A percentile compares a stretch with the other conserved stretches of the same genome.
Conservation (phyloP, 2,113 vertebrate species). For the Sturnira hondurensis region DNA sequence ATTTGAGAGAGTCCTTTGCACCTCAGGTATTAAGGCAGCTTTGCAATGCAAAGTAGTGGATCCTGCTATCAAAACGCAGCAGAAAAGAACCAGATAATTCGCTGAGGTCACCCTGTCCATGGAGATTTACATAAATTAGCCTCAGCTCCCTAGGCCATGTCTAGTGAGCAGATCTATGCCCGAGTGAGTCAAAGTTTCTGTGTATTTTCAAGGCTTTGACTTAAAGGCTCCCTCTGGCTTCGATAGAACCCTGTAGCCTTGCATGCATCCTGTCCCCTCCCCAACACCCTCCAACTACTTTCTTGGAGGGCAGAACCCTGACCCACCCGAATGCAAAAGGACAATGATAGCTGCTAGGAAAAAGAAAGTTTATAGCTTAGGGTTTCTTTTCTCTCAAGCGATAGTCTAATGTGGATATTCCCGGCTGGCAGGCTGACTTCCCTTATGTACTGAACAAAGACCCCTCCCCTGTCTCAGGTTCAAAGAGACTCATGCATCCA, state of each 20-base stretch:
- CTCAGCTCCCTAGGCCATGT: background rate
- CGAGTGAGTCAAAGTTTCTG: background rate
- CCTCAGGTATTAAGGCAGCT: background rate
- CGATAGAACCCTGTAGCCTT: background rate
- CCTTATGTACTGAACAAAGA: background rate
- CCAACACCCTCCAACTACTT: background rate
- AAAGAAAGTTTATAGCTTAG: background rate
- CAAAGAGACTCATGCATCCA: background rate
- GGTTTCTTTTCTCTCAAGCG: background rate
- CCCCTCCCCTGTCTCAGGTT: background rate
- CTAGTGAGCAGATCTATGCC: background rate
- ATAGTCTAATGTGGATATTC: background rate
- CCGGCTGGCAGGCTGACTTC: background rate
- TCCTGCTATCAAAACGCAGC: background rate
- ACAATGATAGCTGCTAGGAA: background rate
- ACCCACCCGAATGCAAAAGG: background rate
- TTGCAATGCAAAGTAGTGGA: background rate
- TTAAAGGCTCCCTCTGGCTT: background rate
- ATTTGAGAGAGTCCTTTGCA: background rate
- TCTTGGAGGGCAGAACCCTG: background rate
- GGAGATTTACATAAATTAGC: constrained; percentile 7
- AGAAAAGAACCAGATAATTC: background rate
- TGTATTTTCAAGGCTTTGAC: background rate
- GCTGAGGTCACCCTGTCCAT: background rate
- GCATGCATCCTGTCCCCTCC: background rate